Evolutionary conservation across 2,797 vertebrate genomes (phyloP), one percentile per base, ranked within the genome.

Genomic region (Lacerta agilis): DNA sequence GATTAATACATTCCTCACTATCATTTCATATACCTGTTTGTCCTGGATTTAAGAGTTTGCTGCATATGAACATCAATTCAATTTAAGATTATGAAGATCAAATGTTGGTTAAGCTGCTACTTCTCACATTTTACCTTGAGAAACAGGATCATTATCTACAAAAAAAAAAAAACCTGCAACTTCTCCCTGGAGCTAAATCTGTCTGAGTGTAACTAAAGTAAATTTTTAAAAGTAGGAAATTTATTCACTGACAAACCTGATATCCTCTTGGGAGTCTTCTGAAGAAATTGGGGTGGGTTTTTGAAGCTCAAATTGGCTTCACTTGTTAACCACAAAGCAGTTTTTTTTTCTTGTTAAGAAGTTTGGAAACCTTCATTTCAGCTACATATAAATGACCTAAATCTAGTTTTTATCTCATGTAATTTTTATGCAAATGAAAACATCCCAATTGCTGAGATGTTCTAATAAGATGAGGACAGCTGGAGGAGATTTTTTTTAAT

Each of bases 381-480:
- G 13, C 82, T 80, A 71, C 45, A 77, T 76, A 81, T 77, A 61
- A 75, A 79, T 29, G 18, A 27, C 71, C 82, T 43, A 69, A 79
- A 88, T 88, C 67, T 75, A 38, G 58, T 89, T 85, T 85, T 81
- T 66, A 45, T 64, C 78, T 81, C 13, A 17, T 89, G 58, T 89
- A 81, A 69, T 85, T 89, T 73, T 85, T 85, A 89, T 85, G 69
- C 78, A 89, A 89, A 89, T 89, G 33, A 85, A 78, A 89, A 27
- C 71, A 55, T 81, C 71, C 71, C 58, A 89, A n/a, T 81, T 86
- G 71, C 33, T 49, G 25, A 67, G 73, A 33, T 81, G 41, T 76
- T 81, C 78, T 85, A 76, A 84, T 61, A 72, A 76, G 64, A 85
- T 81, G 71, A 82, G 41, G 79, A 36, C 71, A 85, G 33, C 33